These are phyloP conservation scores for Agrotis clavis DNA, from an alignment of 2,888 invertebrate species.

Conservation along the genomic window DNA sequence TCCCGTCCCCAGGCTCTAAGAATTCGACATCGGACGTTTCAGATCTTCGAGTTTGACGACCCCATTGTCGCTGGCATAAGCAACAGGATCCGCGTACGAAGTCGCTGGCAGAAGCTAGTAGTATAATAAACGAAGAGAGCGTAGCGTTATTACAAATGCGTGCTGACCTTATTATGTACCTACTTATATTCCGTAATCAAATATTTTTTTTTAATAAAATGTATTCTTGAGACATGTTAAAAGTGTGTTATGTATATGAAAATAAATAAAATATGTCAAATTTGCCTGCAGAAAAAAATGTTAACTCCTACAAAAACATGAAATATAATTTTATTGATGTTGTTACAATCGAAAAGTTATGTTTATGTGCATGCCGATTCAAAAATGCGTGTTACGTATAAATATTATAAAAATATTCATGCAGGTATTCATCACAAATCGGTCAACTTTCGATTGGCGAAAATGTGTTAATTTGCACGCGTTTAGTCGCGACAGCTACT, in stretches of 20 bases:
- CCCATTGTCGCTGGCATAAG: too few relatives aligned
- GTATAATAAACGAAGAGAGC: constrained; percentile 57
- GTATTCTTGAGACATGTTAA: too few relatives aligned
- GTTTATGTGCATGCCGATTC: neutral
- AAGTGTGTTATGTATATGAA: neutral
- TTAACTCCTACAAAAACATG: too few relatives aligned
- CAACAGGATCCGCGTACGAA: too few relatives aligned
- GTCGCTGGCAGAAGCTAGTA: too few relatives aligned
- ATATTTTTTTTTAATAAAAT: constrained; percentile 3
- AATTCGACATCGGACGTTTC: too few relatives aligned
- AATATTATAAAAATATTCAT: constrained; percentile 14
- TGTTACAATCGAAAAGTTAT: constrained; percentile 3
- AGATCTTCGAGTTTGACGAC: too few relatives aligned
- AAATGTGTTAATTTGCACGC: constrained; percentile 52
- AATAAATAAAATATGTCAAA: constrained; percentile 1
- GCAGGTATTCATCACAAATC: constrained; percentile 34
- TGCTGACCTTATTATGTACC: constrained; percentile 33
- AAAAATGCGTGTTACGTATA: neutral
- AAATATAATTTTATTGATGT: neutral
- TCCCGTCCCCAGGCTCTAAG: too few relatives aligned
- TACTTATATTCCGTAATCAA: constrained; percentile 33
- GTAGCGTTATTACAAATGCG: constrained; percentile 35
- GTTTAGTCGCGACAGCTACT: constrained; percentile 28
- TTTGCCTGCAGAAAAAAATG: neutral
- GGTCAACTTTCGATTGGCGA: constrained; percentile 54